These are phyloP conservation scores for Lumbricus terrestris DNA, from an alignment of 2,888 invertebrate species.

Conservation along the genomic window DNA sequence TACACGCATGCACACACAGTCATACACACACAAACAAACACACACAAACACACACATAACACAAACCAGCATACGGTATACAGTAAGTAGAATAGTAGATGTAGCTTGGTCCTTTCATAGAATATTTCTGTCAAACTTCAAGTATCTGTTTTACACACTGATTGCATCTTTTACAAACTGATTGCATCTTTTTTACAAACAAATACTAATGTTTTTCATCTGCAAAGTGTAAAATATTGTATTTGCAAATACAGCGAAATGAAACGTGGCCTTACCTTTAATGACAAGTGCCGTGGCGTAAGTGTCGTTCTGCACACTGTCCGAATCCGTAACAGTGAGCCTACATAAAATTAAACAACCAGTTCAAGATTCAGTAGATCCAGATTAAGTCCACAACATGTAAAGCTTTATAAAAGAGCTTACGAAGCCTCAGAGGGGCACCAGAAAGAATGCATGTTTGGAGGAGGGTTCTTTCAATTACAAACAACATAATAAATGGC, in stretches of 20 bases:
- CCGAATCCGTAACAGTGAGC: slow-evolving; percentile 22
- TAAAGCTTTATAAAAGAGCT: neutral
- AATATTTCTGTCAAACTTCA: no score
- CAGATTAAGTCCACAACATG: neutral
- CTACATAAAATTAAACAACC: neutral
- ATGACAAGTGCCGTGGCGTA: slow-evolving; percentile 19
- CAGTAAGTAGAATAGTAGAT: no score
- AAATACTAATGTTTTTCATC: no score
- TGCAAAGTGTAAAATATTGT: no score
- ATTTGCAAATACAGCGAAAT: neutral
- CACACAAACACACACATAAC: no score
- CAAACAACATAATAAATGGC: neutral
- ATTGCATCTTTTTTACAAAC: no score
- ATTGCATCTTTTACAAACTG: no score
- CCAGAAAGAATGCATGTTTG: neutral
- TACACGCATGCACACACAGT: no score
- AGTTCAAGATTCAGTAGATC: neutral
- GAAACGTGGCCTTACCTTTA: neutral
- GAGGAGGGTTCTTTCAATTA: neutral
- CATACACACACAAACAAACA: no score
- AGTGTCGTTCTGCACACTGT: neutral
- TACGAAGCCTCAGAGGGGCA: neutral
- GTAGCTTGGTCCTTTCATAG: no score
- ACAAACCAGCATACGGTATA: no score
- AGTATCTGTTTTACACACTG: no score